phyloP scores from a whole-genome alignment of 2,888 invertebrate species.

The Masnerella sp. region DNA sequence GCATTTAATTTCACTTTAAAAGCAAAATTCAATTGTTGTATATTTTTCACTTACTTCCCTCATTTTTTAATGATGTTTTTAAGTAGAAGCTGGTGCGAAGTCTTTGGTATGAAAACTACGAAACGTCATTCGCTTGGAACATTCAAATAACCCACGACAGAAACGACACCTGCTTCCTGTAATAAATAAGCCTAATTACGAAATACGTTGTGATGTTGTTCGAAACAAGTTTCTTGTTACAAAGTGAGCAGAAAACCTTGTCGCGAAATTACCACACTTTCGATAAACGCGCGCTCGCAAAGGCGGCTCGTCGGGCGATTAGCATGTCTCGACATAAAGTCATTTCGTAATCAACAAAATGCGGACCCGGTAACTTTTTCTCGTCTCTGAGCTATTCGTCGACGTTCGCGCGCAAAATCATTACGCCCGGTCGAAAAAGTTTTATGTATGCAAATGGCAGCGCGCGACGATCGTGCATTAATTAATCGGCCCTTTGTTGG shows the following conservation, averaged over 20 bases:
- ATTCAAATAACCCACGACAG: conserved; percentile 16
- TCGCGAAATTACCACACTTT: conserved; percentile 16
- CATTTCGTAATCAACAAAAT: conserved; percentile 24
- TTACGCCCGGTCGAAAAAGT: no score
- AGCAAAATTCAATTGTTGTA: neutral
- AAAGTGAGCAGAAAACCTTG: conserved; percentile 38
- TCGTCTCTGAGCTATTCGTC: neutral
- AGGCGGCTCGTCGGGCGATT: conserved; percentile 1
- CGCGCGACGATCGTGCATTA: conserved; percentile 19
- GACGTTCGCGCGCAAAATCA: neutral
- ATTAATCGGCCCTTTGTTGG: conserved; percentile 35
- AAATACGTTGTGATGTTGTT: conserved; percentile 18
- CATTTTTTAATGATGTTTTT: neutral
- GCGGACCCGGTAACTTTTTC: neutral
- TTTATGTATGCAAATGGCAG: conserved; percentile 12
- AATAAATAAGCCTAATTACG: conserved; percentile 32
- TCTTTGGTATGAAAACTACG: conserved; percentile 8
- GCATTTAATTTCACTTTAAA: no score
- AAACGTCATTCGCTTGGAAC: conserved; percentile 11
- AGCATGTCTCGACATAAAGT: conserved; percentile 17
- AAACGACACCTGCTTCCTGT: conserved; percentile 24
- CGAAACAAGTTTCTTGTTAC: conserved; percentile 28
- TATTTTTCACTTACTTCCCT: conserved; percentile 5
- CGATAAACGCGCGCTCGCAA: conserved; percentile 10
- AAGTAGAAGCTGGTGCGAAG: conserved; percentile 5